A percentile compares a stretch with the other conserved stretches of the same genome.
phyloP scores from a whole-genome alignment of 2,888 invertebrate species.

The Orthonevra nobilis region DNA sequence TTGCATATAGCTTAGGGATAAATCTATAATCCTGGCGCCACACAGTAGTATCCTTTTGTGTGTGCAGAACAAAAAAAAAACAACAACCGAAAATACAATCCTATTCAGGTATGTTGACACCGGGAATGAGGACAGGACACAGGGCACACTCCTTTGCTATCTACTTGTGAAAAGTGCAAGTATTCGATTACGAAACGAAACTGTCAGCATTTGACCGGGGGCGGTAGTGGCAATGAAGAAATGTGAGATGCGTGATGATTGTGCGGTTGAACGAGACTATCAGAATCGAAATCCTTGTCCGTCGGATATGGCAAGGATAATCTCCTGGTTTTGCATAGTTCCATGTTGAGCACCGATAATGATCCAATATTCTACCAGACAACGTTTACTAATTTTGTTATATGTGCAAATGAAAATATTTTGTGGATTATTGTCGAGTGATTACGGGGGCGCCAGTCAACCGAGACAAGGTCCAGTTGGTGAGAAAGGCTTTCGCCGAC shows the following conservation, averaged over 20 bases:
- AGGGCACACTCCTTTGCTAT: too few species aligned
- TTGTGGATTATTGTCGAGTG: slow-evolving; percentile 49
- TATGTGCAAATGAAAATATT: slow-evolving; percentile 56
- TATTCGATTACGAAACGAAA: slow-evolving; percentile 63
- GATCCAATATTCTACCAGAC: slow-evolving; percentile 65
- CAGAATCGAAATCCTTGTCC: slow-evolving; percentile 25
- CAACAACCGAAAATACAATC: too few species aligned
- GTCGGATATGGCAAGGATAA: slow-evolving; percentile 42
- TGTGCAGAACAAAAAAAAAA: slow-evolving; percentile 7
- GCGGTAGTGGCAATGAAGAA: slow-evolving; percentile 1
- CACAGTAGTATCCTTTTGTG: slow-evolving; percentile 18
- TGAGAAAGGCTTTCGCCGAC: slow-evolving; percentile 36
- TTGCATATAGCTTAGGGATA: slow-evolving; percentile 39
- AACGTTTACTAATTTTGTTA: slow-evolving; percentile 28
- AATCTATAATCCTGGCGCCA: slow-evolving; percentile 67
- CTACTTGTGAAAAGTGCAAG: slow-evolving; percentile 21
- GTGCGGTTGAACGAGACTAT: slow-evolving; percentile 27
- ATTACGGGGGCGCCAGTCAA: slow-evolving; percentile 38
- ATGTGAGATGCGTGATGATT: slow-evolving; percentile 13
- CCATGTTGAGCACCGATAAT: slow-evolving; percentile 60
- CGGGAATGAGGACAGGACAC: slow-evolving; percentile 22
- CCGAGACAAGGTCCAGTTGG: slow-evolving; percentile 11
- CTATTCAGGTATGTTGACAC: slow-evolving; percentile 63
- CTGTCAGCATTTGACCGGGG: slow-evolving; percentile 26
- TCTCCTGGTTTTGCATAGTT: slow-evolving; percentile 54